These are phyloP conservation scores for Synergus japonicus DNA, from an alignment of 2,888 invertebrate species.

Conservation along the genomic window DNA sequence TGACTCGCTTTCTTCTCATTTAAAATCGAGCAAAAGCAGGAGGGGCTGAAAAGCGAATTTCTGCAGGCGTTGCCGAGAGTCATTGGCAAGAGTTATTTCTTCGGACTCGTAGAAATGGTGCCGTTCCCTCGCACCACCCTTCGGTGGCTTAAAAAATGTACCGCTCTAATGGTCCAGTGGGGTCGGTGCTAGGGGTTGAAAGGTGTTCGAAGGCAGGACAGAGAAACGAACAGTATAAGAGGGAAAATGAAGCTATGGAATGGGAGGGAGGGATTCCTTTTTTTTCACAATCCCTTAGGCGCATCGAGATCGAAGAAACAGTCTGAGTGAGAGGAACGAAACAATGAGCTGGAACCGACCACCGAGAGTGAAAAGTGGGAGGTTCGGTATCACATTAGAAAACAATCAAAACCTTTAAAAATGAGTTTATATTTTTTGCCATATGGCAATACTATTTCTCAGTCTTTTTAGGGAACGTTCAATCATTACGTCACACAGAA, in stretches of 20 bases:
- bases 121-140: conserved; percentile 39
- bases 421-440: neutral
- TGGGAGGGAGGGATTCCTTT: neutral
- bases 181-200: conserved; percentile 46
- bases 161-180: conserved; percentile 55
- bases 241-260: neutral
- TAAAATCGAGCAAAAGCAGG: conserved; percentile 10
- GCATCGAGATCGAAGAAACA: conserved; percentile 40
- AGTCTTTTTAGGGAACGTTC: too few relatives aligned
- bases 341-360: conserved; percentile 47
- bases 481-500: too few relatives aligned
- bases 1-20: neutral
- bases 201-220: conserved; percentile 49
- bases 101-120: conserved; percentile 45
- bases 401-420: neutral
- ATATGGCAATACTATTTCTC: neutral
- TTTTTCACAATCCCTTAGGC: neutral
- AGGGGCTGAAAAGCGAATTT: conserved; percentile 27
- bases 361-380: neutral
- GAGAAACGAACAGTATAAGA: neutral
- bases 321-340: conserved; percentile 46
- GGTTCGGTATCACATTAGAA: neutral
- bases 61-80: conserved; percentile 50
- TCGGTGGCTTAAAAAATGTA: conserved; percentile 53
- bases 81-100: conserved; percentile 50